phyloP scores from a whole-genome alignment of 2,113 vertebrate species.

The Anthoscopus minutus region DNA sequence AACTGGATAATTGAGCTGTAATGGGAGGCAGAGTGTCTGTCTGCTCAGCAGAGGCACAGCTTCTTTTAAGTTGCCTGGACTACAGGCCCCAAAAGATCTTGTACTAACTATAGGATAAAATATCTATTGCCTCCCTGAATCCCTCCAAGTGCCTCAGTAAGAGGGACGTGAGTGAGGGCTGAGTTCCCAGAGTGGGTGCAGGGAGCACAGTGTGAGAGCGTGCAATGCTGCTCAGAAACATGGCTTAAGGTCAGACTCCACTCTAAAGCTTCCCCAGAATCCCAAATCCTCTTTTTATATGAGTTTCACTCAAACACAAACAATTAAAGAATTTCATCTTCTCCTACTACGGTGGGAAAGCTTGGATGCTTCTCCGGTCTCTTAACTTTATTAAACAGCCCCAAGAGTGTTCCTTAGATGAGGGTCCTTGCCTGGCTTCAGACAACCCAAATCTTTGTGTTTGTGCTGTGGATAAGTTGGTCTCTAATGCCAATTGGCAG shows the following conservation, averaged over 20 bases:
- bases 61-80: neutral
- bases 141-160: neutral
- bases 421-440: conserved; percentile 20
- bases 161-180: neutral
- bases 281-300: conserved; percentile 66
- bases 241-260: conserved; percentile 43
- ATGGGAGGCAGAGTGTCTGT: neutral
- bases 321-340: conserved; percentile 60
- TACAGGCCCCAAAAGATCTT: neutral
- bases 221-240: neutral
- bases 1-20: neutral
- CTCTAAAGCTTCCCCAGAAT: conserved; percentile 49
- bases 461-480: neutral
- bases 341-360: conserved; percentile 19
- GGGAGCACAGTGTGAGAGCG: conserved; percentile 10
- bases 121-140: neutral
- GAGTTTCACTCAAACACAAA: conserved; percentile 58
- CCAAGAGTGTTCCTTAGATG: neutral
- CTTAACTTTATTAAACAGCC: conserved; percentile 41
- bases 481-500: conserved; percentile 1
- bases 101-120: neutral
- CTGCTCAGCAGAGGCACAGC: neutral
- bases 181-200: conserved; percentile 22
- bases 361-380: conserved; percentile 9
- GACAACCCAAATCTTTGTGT: neutral